Evolutionary conservation across 1,140 invertebrate species (phyloP), one percentile per base, ranked within the genome.

Genomic region (Phenacoccus solenopsis): DNA sequence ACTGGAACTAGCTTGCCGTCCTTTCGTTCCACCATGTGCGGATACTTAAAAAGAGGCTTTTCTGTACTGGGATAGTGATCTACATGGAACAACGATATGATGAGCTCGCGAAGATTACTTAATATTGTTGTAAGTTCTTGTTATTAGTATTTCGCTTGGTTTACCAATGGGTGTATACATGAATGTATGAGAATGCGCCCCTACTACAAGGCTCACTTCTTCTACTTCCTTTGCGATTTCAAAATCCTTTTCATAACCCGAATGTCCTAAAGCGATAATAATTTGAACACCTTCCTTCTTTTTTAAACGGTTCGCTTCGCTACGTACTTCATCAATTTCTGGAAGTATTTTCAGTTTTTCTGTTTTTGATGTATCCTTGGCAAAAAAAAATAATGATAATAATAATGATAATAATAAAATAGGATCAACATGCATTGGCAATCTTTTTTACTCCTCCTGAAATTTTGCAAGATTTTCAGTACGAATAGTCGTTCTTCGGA

Each of bases 251-350:
- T 79, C 79, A 74, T 83, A 93, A 0, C 94, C 94, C 0, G 93
- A 91, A 81, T 98, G 94, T 0, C 94, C 94, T 16, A 96, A 76
- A 4, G 89, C 93, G 20, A 97, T 92, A 4, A 96, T 85, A 69
- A 95, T 93, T 24, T 91, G 85, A 0, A 94, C 80, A 0, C 81
- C 57, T 4, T 72, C 56, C 2, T 72, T 49, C 64, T 84, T 68
- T 0, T 86, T 85, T 0, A 96, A 79, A 10, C 75, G 80, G 20
- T 81, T 78, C 2, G 86, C 87, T 79, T 95, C 91, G 70, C 78
- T 76, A 68, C 80, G 81, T 1, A 96, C 85, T 0, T 85, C 81
- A 7, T 78, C 77, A 1, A 93, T 82, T 78, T 94, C 93, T 73
- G 93, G 88, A 1, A 81, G 75, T 73, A 93, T 91, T 67, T 84